Evolutionary conservation across 1,140 invertebrate species (phyloP), one percentile per base, ranked within the genome.

Genomic region (Bombus cullumanus): DNA sequence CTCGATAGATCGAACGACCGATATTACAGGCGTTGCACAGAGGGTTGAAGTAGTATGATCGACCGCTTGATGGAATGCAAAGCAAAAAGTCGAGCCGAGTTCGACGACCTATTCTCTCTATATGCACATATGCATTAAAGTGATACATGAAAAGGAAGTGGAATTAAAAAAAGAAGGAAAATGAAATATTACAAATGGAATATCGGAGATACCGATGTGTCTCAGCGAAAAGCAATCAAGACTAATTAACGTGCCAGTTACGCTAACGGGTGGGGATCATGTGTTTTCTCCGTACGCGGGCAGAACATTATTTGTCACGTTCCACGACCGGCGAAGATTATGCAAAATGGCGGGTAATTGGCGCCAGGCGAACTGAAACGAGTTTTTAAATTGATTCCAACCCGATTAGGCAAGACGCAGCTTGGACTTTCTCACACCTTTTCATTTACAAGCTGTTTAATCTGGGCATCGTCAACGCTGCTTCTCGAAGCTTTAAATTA

Each of bases 241-340:
- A 57, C 41, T 71, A 81, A 81, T 81, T 81, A 81, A 81, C 66
- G 78, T 81, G 78, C 43, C 66, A 47, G 9, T 10, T 28, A 34
- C 74, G 34, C 34, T 53, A 37, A n/a, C 37, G 6, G 18, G 41
- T 8, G 64, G 64, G 12, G 41, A 79, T 68, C 77, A 4, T 34
- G 72, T 13, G 41, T 34, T 31, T 34, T 39, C 15, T 75, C 43
- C 76, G 13, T 22, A 31, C 28, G 77, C 62, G 64, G 41, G 31
- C 12, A 80, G 77, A 69, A 81, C 69, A 81, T 81, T 81, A 81
- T 81, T 81, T 81, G 78, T 81, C 78, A 66, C 78, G 77, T 68
- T 79, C 64, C 12, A 34, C 34, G 43, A 28, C 34, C 34, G 34
- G 9, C 13, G 43, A 53, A 43, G 78, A 81, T 81, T 81, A 81